A percentile compares a stretch with the other conserved stretches of the same genome.
Evolutionary conservation across 1,140 invertebrate genomes (phyloP).

Genomic region (Musca vetustissima): DNA sequence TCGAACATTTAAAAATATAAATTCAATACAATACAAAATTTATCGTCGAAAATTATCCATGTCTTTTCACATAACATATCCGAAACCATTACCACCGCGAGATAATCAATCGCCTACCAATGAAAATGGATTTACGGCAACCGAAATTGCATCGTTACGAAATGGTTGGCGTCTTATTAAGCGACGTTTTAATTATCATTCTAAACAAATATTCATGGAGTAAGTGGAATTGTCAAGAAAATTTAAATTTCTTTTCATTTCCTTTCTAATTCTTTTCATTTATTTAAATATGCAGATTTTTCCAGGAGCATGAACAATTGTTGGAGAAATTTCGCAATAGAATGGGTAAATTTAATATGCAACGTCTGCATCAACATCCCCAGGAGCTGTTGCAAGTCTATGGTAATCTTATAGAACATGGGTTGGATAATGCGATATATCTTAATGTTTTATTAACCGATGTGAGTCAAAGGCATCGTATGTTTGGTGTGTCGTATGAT

Average conservation of each 20-base stretch:
- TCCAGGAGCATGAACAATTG: not conserved
- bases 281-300: conserved; percentile 23
- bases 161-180: conserved; percentile 18
- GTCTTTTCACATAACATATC: conserved; percentile 5
- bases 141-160: conserved; percentile 6
- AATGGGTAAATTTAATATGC: conserved; percentile 1
- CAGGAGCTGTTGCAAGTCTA: conserved; percentile 1
- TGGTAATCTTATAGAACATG: conserved; percentile 14
- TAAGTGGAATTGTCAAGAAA: not conserved
- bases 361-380: conserved; percentile 4
- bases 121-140: not conserved
- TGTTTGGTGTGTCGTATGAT: not conserved
- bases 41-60: not conserved
- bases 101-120: not conserved
- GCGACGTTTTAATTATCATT: not conserved
- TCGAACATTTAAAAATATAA: no score
- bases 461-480: not conserved
- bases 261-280: not conserved
- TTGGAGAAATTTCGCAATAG: conserved; percentile 22
- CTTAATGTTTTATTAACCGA: conserved; percentile 14
- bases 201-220: conserved; percentile 17
- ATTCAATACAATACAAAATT: no score
- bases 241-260: no score
- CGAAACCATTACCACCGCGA: not conserved
- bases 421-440: conserved; percentile 10